Evolutionary conservation across 2,113 vertebrate genomes (phyloP), one percentile per base, ranked within the genome.

Genomic region (Paramisgurnus dabryanus): DNA sequence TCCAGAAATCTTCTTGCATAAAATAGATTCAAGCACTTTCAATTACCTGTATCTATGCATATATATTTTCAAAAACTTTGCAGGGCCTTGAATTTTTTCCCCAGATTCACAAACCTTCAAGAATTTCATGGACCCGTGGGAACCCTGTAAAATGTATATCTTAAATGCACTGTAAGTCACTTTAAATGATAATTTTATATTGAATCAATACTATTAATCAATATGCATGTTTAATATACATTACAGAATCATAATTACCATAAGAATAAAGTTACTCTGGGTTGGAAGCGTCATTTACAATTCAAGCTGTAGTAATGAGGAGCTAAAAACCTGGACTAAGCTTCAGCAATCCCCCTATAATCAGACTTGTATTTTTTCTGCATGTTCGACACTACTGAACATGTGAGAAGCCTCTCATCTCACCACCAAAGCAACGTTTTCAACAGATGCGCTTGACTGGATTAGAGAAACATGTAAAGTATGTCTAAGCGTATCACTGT

Each of bases 201-300:
- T 22, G 22, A 22, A 22, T 22, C 22, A 22, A 34, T 34, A 34
- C 27, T 34, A 34, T 34, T 34, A 53, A 15, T 15, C 50, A 53
- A 53, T 6, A 15, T 58, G 55, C 55, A 58, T 18, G n/a, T 58
- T 58, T 58, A 58, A 45, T 13, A 61, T 43, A 34, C 27, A 34
- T 57, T n/a, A 75, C 10, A 40, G 34, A 70, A 18, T 64, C 45
- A 55, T 50, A 4, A 65, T 73, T 80, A 66, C n/a, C 7, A 80
- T 66, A 47, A 73, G 49, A 80, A 66, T 66, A 11, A 72, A 41
- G 39, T 60, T 15, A 15, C 7, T 18, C 41, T 6, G 71, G 13
- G 40, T 22, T 65, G 47, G 60, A 72, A 60, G 34, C 49, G 65
- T 79, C 53, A 72, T 43, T 80, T 45, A 72, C 70, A 64, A 65